Evolutionary conservation across 2,113 vertebrate genomes (phyloP).

Genomic region (Hiodon tergisus): DNA sequence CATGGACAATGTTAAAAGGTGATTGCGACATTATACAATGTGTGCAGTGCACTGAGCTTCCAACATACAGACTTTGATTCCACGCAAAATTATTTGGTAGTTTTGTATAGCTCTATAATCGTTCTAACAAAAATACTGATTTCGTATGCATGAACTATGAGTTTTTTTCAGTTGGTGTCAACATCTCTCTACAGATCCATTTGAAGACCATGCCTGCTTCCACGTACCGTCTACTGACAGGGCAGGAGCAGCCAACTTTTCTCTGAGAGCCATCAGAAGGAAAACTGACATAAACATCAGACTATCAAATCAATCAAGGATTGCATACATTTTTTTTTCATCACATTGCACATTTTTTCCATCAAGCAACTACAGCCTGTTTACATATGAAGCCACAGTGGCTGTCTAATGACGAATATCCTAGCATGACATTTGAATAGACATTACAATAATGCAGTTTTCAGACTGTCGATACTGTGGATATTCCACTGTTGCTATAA

Average conservation of each 20-base stretch:
- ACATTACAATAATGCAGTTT: neutral
- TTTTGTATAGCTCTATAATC: neutral
- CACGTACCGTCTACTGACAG: slow-evolving; percentile 86
- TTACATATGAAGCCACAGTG: neutral
- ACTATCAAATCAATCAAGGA: neutral
- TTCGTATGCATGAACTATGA: neutral
- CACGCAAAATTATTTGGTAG: neutral
- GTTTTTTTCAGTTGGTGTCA: neutral
- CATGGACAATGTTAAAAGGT: neutral
- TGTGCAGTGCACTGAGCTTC: no score
- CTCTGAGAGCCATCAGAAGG: slow-evolving; percentile 56
- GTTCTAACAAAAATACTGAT: neutral
- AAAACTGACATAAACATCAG: slow-evolving; percentile 8
- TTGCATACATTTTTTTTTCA: neutral
- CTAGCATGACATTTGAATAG: neutral
- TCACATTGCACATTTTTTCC: neutral
- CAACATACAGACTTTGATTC: neutral
- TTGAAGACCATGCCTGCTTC: slow-evolving; percentile 95
- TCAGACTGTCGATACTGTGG: neutral
- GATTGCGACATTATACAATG: no score
- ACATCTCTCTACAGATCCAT: slow-evolving; percentile 67
- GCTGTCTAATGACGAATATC: neutral
- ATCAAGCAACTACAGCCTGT: neutral
- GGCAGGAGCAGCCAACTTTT: slow-evolving; percentile 88
- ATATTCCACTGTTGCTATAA: neutral